These are phyloP conservation scores for Otolemur crassicaudatus DNA, from an alignment of 2,797 vertebrate species.

Conservation along the genomic window DNA sequence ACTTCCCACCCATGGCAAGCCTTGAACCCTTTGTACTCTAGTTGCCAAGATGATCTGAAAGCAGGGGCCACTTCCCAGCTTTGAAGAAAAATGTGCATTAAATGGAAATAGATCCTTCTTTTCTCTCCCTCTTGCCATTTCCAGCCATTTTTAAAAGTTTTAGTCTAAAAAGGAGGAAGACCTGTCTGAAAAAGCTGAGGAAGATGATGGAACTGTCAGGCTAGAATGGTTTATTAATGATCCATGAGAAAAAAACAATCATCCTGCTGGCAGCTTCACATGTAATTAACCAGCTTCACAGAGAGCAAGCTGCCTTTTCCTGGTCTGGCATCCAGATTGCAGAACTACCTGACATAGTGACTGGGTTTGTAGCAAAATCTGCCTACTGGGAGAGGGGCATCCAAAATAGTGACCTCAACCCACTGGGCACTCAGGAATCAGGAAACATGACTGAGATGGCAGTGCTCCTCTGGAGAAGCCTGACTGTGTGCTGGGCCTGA, in stretches of 20 bases:
- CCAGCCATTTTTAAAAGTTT: slow-evolving; percentile 45
- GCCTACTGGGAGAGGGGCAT: slow-evolving; percentile 23
- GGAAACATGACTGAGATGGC: neutral
- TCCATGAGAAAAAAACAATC: slow-evolving; percentile 62
- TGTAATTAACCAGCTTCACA: slow-evolving; percentile 72
- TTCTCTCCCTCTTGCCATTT: neutral
- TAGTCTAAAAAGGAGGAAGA: slow-evolving; percentile 56
- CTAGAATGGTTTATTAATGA: slow-evolving; percentile 70
- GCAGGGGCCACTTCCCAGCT: slow-evolving; percentile 13
- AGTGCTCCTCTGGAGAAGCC: neutral
- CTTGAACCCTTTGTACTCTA: slow-evolving; percentile 40
- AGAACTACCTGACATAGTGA: slow-evolving; percentile 60
- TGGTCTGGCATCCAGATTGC: neutral
- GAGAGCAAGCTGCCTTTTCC: slow-evolving; percentile 65
- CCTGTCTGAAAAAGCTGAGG: neutral
- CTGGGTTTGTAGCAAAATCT: slow-evolving; percentile 45
- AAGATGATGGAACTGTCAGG: slow-evolving; percentile 56
- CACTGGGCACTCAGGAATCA: slow-evolving; percentile 4
- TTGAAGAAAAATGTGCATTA: neutral
- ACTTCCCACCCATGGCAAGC: slow-evolving; percentile 51
- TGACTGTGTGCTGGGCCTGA: neutral
- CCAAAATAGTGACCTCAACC: neutral
- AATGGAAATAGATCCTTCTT: neutral
- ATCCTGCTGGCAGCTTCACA: slow-evolving; percentile 65
- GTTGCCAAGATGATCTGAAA: slow-evolving; percentile 48